phyloP scores from a whole-genome alignment of 2,888 invertebrate genomes.

The Cheilosia variabilis region DNA sequence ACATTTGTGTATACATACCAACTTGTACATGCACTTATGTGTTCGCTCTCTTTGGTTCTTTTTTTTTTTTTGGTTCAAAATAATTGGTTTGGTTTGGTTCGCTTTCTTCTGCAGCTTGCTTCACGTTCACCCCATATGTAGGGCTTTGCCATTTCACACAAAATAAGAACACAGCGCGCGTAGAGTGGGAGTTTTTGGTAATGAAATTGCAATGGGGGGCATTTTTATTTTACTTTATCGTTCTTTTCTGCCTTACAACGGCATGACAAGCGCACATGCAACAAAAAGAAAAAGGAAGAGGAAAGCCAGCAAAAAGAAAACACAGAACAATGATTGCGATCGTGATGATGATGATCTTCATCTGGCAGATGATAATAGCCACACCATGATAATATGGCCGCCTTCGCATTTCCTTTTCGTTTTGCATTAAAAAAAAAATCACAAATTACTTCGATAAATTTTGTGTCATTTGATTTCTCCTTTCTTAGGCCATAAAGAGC shows the following conservation, averaged over 20 bases:
- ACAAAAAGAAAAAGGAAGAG: background rate
- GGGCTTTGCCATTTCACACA: slow-evolving; percentile 32
- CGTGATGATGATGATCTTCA: slow-evolving; percentile 57
- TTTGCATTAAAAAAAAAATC: too few species aligned
- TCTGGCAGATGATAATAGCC: slow-evolving; percentile 37
- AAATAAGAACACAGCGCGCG: background rate
- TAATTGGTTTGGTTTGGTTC: slow-evolving; percentile 53
- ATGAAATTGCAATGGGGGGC: slow-evolving; percentile 39
- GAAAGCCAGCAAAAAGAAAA: background rate
- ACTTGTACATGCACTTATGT: background rate
- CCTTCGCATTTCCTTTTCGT: slow-evolving; percentile 45
- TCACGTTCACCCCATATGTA: slow-evolving; percentile 28
- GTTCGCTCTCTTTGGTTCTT: background rate
- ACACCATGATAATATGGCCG: slow-evolving; percentile 21
- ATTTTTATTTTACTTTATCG: slow-evolving; percentile 1
- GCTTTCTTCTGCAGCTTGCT: slow-evolving; percentile 44
- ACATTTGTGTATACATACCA: background rate
- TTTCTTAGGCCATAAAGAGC: slow-evolving; percentile 8
- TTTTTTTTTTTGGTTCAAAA: slow-evolving; percentile 20
- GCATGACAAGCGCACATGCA: background rate
- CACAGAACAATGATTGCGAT: slow-evolving; percentile 47
- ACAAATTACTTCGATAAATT: slow-evolving; percentile 55
- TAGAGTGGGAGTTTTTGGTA: slow-evolving; percentile 57
- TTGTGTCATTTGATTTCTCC: slow-evolving; percentile 34
- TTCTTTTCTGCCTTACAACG: slow-evolving; percentile 3